These are phyloP conservation scores for Chrysomallon squamiferum DNA, from an alignment of 1,140 invertebrate species.

Conservation along the genomic window DNA sequence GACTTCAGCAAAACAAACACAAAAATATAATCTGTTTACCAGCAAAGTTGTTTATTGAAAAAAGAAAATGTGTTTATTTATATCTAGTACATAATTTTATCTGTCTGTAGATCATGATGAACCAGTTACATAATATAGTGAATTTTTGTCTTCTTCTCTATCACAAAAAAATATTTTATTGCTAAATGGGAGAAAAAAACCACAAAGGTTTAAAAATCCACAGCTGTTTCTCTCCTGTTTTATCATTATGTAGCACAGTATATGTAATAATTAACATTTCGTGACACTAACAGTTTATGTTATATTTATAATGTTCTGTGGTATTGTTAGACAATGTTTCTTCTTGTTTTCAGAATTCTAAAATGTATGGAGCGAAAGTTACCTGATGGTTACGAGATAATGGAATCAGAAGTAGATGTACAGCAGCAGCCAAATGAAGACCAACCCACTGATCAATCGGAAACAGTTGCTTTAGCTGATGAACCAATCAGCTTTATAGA, in stretches of 20 bases:
- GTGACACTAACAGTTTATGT: background rate
- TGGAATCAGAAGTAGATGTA: constrained; percentile 20
- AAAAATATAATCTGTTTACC: background rate
- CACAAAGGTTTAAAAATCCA: no score
- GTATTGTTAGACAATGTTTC: background rate
- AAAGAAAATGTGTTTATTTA: background rate
- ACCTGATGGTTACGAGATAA: constrained; percentile 32
- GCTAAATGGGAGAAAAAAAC: no score
- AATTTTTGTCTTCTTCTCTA: constrained; percentile 25
- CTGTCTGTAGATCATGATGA: constrained; percentile 22
- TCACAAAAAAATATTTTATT: background rate
- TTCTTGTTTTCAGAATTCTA: constrained; percentile 21
- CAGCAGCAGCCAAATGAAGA: constrained; percentile 1
- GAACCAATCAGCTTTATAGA: constrained; percentile 23
- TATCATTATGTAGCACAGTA: no score
- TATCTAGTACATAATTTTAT: background rate
- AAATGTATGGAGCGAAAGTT: constrained; percentile 24
- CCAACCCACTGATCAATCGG: constrained; percentile 7
- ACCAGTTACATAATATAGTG: constrained; percentile 32
- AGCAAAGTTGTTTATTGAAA: background rate
- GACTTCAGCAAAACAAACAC: background rate
- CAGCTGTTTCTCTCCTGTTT: no score
- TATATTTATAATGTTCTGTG: background rate
- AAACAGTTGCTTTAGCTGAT: constrained; percentile 5
- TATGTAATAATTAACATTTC: no score